Evolutionary conservation across 2,888 invertebrate genomes (phyloP).

Genomic region (Laspeyria flexula): DNA sequence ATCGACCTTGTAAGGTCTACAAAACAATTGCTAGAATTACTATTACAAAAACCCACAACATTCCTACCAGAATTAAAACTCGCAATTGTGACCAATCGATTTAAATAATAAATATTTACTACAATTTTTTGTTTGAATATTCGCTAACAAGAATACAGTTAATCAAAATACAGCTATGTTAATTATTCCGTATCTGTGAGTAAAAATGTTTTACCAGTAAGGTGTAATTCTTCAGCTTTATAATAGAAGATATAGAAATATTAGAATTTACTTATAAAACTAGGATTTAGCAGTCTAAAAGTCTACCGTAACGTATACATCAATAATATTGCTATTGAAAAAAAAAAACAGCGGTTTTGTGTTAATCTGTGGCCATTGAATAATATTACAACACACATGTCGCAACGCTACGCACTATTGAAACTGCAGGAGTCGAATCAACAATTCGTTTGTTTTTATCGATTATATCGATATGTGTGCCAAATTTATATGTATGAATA

Average conservation of each 20-base stretch:
- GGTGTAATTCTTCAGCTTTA: too few relatives aligned
- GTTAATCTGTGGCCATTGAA: constrained; percentile 3
- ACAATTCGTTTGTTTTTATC: constrained; percentile 8
- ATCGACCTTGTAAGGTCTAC: too few relatives aligned
- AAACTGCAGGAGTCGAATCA: constrained; percentile 1
- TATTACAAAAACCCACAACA: background rate
- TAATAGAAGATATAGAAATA: too few relatives aligned
- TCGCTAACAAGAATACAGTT: too few relatives aligned
- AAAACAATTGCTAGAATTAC: too few relatives aligned
- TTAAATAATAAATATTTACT: background rate
- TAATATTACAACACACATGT: constrained; percentile 10
- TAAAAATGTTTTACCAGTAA: too few relatives aligned
- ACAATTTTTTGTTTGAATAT: background rate
- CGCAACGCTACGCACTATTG: constrained; percentile 12
- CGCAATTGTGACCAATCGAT: background rate
- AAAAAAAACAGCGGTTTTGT: background rate
- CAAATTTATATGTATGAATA: constrained; percentile 9
- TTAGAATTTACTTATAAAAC: too few relatives aligned
- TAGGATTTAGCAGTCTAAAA: too few relatives aligned
- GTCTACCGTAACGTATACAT: too few relatives aligned
- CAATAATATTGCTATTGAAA: too few relatives aligned
- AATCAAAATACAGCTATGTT: too few relatives aligned
- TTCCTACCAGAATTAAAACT: background rate
- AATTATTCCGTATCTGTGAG: too few relatives aligned
- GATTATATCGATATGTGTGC: constrained; percentile 10